phyloP scores from a whole-genome alignment of 2,888 invertebrate species.

The Pristionchus fissidentatus region DNA sequence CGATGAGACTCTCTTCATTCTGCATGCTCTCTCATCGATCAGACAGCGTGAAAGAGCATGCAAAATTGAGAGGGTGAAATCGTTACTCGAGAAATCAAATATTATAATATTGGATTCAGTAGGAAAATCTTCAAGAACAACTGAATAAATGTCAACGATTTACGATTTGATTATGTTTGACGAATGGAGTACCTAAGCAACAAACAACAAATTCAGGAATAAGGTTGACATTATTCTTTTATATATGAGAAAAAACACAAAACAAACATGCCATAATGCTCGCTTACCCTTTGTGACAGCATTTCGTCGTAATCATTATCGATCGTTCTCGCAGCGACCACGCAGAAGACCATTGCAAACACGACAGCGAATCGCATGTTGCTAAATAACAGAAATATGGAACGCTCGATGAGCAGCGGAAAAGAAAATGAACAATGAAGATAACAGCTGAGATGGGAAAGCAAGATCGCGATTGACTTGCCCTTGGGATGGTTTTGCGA shows the following conservation, averaged over 20 bases:
- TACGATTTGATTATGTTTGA: too few species aligned
- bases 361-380: not conserved
- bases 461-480: not conserved
- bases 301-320: conserved; percentile 10
- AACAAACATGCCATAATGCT: not conserved
- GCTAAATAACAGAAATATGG: not conserved
- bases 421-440: not conserved
- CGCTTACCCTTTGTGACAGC: not conserved
- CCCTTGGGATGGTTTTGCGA: not conserved
- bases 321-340: not conserved
- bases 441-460: not conserved
- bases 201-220: not conserved
- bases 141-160: not conserved
- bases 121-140: not conserved
- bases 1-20: not conserved
- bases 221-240: not conserved
- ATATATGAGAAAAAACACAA: not conserved
- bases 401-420: not conserved
- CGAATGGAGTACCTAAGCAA: too few species aligned
- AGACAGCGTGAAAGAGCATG: not conserved
- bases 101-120: too few species aligned
- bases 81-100: too few species aligned
- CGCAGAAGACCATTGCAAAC: not conserved
- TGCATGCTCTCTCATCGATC: not conserved
- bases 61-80: not conserved